Evolutionary conservation across 2,797 vertebrate species (phyloP).

Genomic region (Typhlichthys subterraneus): DNA sequence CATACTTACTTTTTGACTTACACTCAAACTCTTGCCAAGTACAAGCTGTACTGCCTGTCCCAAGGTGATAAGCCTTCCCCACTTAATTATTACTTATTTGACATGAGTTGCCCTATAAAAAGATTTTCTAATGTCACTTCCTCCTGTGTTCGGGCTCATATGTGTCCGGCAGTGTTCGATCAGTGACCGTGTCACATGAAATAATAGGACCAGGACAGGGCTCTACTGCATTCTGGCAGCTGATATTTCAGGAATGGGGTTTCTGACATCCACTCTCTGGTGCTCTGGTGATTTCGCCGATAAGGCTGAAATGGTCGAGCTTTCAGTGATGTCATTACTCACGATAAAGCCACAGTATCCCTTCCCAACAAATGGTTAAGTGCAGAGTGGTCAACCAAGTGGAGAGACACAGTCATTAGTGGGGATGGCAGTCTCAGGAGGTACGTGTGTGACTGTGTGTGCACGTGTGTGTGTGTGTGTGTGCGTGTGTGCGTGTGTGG

Average conservation of each 20-base stretch:
- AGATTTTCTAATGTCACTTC: conserved; percentile 59
- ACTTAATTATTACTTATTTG: conserved; percentile 75
- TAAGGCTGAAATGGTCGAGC: conserved; percentile 54
- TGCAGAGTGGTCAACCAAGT: conserved; percentile 49
- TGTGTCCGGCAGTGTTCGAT: conserved; percentile 65
- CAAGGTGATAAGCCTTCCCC: conserved; percentile 61
- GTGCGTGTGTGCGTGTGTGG: conserved; percentile 1
- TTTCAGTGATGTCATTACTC: conserved; percentile 55
- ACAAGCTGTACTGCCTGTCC: conserved; percentile 57
- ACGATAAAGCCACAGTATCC: conserved; percentile 46
- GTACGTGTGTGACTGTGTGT: conserved; percentile 32
- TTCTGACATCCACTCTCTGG: conserved; percentile 57
- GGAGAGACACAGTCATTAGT: conserved; percentile 64
- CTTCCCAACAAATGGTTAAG: conserved; percentile 56
- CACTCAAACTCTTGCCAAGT: conserved; percentile 54
- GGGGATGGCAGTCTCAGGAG: conserved; percentile 50
- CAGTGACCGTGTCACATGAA: conserved; percentile 65
- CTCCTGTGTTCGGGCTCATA: conserved; percentile 36
- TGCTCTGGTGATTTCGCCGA: conserved; percentile 60
- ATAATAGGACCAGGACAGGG: conserved; percentile 59
- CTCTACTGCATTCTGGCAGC: conserved; percentile 48
- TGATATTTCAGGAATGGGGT: conserved; percentile 71
- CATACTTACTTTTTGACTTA: conserved; percentile 56
- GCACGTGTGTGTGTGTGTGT: conserved; percentile 26
- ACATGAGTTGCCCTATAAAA: conserved; percentile 70